phyloP scores from a whole-genome alignment of 2,113 vertebrate species.

The Oreochromis niloticus region DNA sequence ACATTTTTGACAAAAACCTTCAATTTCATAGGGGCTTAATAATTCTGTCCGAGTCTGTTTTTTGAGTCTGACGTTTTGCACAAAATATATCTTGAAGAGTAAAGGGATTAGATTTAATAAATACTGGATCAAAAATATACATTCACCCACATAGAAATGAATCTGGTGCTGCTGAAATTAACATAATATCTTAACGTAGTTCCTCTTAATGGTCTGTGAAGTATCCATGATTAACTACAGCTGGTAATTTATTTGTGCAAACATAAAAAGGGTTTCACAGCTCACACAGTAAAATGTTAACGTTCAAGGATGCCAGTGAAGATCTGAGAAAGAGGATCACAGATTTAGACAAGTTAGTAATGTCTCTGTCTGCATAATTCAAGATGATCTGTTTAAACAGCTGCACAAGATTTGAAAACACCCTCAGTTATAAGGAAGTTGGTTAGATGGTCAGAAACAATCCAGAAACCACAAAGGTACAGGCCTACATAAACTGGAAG shows the following conservation, averaged over 20 bases:
- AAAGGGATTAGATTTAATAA: neutral
- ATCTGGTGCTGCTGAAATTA: neutral
- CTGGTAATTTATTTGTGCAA: neutral
- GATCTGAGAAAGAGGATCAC: neutral
- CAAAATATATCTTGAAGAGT: neutral
- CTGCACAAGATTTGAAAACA: neutral
- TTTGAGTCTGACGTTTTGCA: neutral
- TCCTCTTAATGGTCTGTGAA: neutral
- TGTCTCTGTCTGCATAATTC: neutral
- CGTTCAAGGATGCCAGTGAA: neutral
- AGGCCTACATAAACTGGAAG: neutral
- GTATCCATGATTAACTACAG: neutral
- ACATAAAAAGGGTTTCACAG: neutral
- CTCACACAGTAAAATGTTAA: neutral
- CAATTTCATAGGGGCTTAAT: neutral
- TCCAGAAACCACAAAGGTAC: neutral
- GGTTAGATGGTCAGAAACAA: neutral
- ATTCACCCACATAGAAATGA: neutral
- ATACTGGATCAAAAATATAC: neutral
- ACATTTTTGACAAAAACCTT: neutral
- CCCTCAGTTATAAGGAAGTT: neutral
- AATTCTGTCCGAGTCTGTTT: neutral
- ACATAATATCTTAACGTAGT: neutral
- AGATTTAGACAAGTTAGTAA: neutral
- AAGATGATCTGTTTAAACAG: neutral